These are phyloP conservation scores for Indri indri DNA, from an alignment of 2,113 vertebrate species.

Conservation along the genomic window DNA sequence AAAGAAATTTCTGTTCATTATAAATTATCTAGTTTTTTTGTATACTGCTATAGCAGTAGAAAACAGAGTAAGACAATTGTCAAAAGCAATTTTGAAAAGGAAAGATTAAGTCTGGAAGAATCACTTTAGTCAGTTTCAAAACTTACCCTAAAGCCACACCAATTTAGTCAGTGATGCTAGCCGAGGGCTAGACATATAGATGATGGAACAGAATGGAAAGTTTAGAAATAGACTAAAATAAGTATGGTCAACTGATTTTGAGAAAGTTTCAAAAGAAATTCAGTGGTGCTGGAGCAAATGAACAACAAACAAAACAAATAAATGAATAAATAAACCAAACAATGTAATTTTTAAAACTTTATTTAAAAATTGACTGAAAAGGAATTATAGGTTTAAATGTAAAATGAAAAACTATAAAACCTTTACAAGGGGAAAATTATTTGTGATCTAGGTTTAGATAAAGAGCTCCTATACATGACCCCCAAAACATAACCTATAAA, in stretches of 20 bases:
- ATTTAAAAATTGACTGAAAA: background rate
- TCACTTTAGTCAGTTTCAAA: background rate
- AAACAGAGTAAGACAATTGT: background rate
- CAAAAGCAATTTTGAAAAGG: background rate
- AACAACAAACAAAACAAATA: background rate
- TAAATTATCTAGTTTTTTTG: background rate
- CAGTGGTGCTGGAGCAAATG: background rate
- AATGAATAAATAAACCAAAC: background rate
- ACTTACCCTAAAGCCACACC: background rate
- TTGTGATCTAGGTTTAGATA: background rate
- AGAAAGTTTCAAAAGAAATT: background rate
- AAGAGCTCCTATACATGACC: background rate
- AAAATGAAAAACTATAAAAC: background rate
- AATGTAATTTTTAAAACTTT: too few species aligned
- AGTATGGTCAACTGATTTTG: background rate
- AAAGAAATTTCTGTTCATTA: background rate
- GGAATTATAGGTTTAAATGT: background rate
- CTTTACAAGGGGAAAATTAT: background rate
- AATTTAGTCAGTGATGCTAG: background rate
- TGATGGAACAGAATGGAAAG: background rate
- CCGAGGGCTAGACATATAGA: background rate
- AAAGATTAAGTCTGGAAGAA: background rate
- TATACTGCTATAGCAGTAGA: background rate
- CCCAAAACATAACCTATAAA: background rate
- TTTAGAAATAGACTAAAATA: background rate